Conservation (phyloP, 2,797 vertebrate species). For the Sebastes miniatus region DNA sequence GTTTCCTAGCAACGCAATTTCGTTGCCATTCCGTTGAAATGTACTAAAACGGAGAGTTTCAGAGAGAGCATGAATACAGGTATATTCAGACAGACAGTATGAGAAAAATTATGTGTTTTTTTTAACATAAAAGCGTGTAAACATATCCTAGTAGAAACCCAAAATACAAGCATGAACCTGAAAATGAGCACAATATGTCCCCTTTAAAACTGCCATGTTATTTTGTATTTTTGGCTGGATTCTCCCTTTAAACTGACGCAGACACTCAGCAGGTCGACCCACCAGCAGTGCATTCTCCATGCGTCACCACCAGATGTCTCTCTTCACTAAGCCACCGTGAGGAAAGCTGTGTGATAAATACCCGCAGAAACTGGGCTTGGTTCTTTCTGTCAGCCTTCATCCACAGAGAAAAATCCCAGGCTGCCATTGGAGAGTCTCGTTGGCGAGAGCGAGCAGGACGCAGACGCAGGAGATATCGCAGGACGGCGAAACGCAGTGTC, state of each 20-base stretch:
- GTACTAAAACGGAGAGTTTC: no score
- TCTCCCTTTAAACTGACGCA: not conserved
- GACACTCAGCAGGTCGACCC: fast-evolving
- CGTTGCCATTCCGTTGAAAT: no score
- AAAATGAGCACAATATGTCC: no score
- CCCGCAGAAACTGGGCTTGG: conserved; percentile 83
- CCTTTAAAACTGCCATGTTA: not conserved
- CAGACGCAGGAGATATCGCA: conserved; percentile 75
- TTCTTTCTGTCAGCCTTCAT: conserved; percentile 74
- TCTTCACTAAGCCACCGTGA: conserved; percentile 27
- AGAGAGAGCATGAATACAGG: no score
- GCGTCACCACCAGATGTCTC: conserved; percentile 68
- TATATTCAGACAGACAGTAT: no score
- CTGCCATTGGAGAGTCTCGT: conserved; percentile 70
- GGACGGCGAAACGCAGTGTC: conserved; percentile 57
- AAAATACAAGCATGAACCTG: no score
- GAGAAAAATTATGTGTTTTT: no score
- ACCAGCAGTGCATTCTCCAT: not conserved
- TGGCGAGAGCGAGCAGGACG: conserved; percentile 58
- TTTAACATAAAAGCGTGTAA: no score
- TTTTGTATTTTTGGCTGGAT: not conserved
- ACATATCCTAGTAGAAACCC: no score
- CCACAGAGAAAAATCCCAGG: conserved; percentile 60
- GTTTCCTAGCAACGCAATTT: no score
- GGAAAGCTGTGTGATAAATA: conserved; percentile 50